Conservation (phyloP, 2,888 invertebrate genomes). For the Scaptodrosophila latifasciaeformis region DNA sequence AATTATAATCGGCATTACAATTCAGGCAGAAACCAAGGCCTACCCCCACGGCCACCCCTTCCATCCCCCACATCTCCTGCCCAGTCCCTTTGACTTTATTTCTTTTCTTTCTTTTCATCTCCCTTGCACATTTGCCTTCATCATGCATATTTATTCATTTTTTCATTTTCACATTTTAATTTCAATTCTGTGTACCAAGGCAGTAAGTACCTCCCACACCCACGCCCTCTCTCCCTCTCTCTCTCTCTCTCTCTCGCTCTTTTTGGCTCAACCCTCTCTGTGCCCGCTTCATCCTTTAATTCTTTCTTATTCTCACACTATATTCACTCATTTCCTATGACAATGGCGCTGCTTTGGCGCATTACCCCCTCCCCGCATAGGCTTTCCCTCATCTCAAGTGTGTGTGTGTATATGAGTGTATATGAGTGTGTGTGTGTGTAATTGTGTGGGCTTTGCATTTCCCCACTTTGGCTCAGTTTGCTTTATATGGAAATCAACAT, state of each 20-base stretch:
- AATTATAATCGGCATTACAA: conserved; percentile 43
- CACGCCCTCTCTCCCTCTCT: background rate
- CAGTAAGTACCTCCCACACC: conserved; percentile 20
- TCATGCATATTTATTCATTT: conserved; percentile 60
- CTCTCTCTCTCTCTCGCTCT: background rate
- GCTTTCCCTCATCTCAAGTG: background rate
- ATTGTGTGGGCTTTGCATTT: too few species aligned
- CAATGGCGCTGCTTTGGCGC: conserved; percentile 43
- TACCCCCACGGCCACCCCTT: background rate
- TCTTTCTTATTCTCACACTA: background rate
- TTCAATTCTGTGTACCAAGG: conserved; percentile 57
- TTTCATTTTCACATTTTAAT: conserved; percentile 66
- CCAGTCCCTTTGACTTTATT: too few species aligned
- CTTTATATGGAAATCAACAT: conserved; percentile 36
- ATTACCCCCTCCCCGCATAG: conserved; percentile 15
- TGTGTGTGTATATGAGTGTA: too few species aligned
- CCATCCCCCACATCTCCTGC: background rate
- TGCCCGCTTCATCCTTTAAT: background rate
- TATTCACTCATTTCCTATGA: conserved; percentile 42
- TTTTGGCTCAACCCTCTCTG: too few species aligned
- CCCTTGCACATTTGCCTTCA: too few species aligned
- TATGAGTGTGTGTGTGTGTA: too few species aligned
- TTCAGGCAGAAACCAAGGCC: background rate
- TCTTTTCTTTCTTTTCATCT: too few species aligned
- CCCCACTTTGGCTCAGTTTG: conserved; percentile 46